Base-by-base conservation (phyloP, 2,888 invertebrate species). In the Smittia sp. region DNA sequence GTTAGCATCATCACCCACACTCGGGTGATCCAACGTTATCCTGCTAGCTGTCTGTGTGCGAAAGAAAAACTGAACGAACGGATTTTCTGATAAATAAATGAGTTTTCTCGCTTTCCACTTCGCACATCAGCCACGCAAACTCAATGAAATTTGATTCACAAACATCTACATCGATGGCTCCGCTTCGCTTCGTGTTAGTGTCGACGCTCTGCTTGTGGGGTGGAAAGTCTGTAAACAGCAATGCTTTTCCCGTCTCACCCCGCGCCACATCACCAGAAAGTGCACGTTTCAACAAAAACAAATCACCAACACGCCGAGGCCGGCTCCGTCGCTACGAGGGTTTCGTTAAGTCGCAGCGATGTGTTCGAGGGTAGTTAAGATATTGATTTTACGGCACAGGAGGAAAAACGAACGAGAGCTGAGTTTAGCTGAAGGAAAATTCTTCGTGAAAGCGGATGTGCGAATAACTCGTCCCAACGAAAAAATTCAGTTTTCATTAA, bases 371-470 rank as follows among this genome's bases (percentile, higher is more conserved):
- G 32, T 69, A 69, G 69, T 69, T 69, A 69, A 69, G 41, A 69
- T 69, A 69, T 69, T 69, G 69, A 69, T 69, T 69, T 69, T 69
- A 69, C 54, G 67, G 24, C 24, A n/a, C n/a, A 39, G 24, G 1
- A 38, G 39, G 39, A 67, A 52, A 69, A 54, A 39, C 39, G 13
- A 58, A 22, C 22, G 58, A 58, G 22, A 58, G 18, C 11, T 2
- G 24, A 41, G 22, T 69, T 69, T 54, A 69, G 69, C 69, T 69
- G 69, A 69, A 69, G n/a, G 69, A 54, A 69, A 68, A 69, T 27
- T 69, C 52, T 69, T 69, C 69, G 69, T 69, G 69, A 69, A 69
- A 7, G 25, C 54, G 54, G 69, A 69, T 69, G 69, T 69, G 69
- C 69, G 27, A 54, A 27, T 15, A 41, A 52, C 25, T 52, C 46